Percentiles rank a stretch among this genome's conserved stretches.
Evolutionary conservation across 1,140 invertebrate species (phyloP).

Genomic region (Varroa destructor): DNA sequence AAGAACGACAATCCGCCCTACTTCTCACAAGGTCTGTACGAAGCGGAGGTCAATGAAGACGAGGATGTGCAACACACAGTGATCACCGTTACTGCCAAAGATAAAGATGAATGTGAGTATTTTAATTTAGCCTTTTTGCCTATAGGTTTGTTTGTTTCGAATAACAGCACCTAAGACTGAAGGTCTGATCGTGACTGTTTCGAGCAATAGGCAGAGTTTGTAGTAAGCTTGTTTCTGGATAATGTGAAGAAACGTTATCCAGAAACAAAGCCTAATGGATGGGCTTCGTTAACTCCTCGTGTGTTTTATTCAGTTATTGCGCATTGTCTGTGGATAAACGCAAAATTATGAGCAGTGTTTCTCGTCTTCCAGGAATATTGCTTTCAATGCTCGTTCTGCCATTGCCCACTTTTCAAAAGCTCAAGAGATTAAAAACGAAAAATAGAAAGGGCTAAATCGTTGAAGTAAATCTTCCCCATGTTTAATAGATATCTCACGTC

Average conservation of each 20-base stretch:
- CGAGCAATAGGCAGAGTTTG: too few species aligned
- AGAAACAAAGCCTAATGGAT: not conserved
- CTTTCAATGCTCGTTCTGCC: too few species aligned
- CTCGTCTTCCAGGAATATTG: too few species aligned
- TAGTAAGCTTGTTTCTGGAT: too few species aligned
- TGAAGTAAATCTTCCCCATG: too few species aligned
- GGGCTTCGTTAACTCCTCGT: not conserved
- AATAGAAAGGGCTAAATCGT: too few species aligned
- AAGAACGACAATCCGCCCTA: constrained; percentile 96
- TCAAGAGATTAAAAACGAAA: too few species aligned
- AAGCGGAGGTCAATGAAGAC: constrained; percentile 92
- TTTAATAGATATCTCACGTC: too few species aligned
- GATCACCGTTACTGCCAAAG: constrained; percentile 90
- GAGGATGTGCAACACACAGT: constrained; percentile 92
- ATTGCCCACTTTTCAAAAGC: too few species aligned
- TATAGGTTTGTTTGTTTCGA: constrained; percentile 25
- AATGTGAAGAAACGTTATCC: too few species aligned
- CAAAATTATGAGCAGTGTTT: not conserved
- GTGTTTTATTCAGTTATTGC: not conserved
- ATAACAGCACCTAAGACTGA: too few species aligned
- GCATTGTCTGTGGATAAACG: not conserved
- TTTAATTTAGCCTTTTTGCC: constrained; percentile 13
- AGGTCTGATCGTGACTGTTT: too few species aligned
- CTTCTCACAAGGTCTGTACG: constrained; percentile 87
- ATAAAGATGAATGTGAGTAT: constrained; percentile 92